These are phyloP conservation scores for Drosophila triauraria DNA, from an alignment of 1,140 invertebrate species.

Conservation along the genomic window DNA sequence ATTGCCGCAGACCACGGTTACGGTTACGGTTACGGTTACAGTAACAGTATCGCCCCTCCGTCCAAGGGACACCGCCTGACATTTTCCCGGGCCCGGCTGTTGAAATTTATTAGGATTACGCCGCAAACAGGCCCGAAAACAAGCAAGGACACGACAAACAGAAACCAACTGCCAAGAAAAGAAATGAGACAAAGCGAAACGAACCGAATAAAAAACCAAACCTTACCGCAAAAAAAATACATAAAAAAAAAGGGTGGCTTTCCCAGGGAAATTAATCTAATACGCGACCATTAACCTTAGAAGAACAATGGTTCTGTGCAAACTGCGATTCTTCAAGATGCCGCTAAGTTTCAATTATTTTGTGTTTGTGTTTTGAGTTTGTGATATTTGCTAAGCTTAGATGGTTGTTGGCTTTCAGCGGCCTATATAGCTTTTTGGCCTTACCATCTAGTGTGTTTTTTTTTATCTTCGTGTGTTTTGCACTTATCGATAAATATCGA, in stretches of 20 bases:
- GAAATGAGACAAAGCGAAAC: constrained; percentile 18
- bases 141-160: constrained; percentile 38
- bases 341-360: background rate
- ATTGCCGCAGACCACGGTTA: constrained; percentile 48
- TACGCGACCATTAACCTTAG: constrained; percentile 31
- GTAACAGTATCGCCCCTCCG: no score
- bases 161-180: constrained; percentile 16
- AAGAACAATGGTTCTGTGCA: background rate
- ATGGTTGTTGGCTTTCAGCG: no score
- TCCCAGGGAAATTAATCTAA: constrained; percentile 44
- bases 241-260: background rate
- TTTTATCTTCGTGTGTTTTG: no score
- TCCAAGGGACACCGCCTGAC: constrained; percentile 40
- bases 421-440: no score
- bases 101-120: constrained; percentile 72
- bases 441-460: no score
- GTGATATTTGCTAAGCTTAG: background rate
- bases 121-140: constrained; percentile 39
- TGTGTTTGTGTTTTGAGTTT: background rate
- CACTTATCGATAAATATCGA: no score
- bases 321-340: background rate
- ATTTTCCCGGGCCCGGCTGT: constrained; percentile 52
- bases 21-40: constrained; percentile 10
- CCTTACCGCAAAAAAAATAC: constrained; percentile 3
- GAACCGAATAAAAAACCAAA: constrained; percentile 4